Evolutionary conservation across 1,140 invertebrate genomes (phyloP), one percentile per base, ranked within the genome.

Genomic region (Drosophila miranda): DNA sequence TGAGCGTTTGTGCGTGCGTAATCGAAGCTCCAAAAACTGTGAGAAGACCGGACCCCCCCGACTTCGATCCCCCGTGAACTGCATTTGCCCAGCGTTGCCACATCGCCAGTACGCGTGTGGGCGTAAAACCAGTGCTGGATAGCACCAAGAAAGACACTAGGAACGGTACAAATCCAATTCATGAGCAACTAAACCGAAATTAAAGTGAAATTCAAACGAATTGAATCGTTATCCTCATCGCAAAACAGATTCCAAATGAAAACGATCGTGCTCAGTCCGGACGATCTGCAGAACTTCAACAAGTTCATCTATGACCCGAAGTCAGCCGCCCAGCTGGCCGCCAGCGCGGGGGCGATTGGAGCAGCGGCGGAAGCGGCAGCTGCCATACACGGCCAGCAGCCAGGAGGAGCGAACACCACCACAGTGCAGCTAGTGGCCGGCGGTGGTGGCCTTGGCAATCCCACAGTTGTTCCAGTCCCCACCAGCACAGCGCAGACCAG

Each of bases 231-330:
- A 38, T 38, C 34, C 34, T 38, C 11, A 38, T 38, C 11, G 13
- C 1, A 38, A 44, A 51, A 58, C 49, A 41, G 50, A 59, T 62
- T 74, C 54, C 87, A 89, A 87, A 89, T 89, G 87, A 89, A 89
- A 89, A 88, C 87, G 44, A 42, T 89, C 51, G 79, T 89, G 45
- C 74, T 89, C 34, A 89, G 82, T 66, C 77, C 76, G 26, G 87
- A 89, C 64, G 87, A 89, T 70, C 75, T 89, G 62, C 87, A 89
- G 77, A 89, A 89, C 75, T 89, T 89, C 50, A 88, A 77, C 64
- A 89, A 89, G 74, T 89, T 89, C 76, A 89, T 89, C 30, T 89
- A 89, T 62, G 87, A 89, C 78, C 87, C 87, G 6, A 89, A 89
- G 49, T 79, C 79, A 38, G 87, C 87, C 5, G 82, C 82, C 19